A percentile compares a stretch with the other conserved stretches of the same genome.
Evolutionary conservation across 2,113 vertebrate species (phyloP).

Genomic region (Azemiops feae): DNA sequence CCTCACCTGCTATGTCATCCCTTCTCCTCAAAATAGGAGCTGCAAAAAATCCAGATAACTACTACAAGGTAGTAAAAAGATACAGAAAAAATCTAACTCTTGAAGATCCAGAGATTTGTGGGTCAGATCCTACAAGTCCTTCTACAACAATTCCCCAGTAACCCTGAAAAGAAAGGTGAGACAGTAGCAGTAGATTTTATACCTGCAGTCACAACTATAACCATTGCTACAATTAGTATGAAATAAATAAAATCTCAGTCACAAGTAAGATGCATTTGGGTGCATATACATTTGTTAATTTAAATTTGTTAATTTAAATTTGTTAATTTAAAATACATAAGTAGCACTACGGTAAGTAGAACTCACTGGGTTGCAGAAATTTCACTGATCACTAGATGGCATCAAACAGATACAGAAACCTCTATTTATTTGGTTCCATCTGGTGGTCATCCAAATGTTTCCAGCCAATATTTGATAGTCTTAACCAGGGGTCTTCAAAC

Average conservation of each 20-base stretch:
- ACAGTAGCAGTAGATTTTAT: neutral
- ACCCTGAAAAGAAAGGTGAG: neutral
- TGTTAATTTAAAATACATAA: too few species aligned
- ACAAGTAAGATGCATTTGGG: neutral
- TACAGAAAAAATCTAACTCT: neutral
- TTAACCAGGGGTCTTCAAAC: too few species aligned
- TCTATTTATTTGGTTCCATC: too few species aligned
- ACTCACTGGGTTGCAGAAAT: too few species aligned
- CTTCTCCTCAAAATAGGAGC: neutral
- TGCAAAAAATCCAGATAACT: neutral
- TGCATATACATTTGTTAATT: too few species aligned
- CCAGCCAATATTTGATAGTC: too few species aligned
- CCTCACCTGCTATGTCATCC: neutral
- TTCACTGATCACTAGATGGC: too few species aligned
- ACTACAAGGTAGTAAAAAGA: neutral
- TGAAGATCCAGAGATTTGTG: neutral
- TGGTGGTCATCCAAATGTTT: too few species aligned
- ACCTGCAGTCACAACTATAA: neutral
- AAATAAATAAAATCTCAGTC: neutral
- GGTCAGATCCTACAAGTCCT: neutral
- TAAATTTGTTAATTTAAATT: too few species aligned
- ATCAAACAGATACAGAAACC: too few species aligned
- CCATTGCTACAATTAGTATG: neutral
- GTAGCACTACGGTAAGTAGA: too few species aligned
- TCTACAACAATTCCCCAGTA: too few species aligned